Evolutionary conservation across 2,113 vertebrate species (phyloP).

Genomic region (Genyomyrus donnyi): DNA sequence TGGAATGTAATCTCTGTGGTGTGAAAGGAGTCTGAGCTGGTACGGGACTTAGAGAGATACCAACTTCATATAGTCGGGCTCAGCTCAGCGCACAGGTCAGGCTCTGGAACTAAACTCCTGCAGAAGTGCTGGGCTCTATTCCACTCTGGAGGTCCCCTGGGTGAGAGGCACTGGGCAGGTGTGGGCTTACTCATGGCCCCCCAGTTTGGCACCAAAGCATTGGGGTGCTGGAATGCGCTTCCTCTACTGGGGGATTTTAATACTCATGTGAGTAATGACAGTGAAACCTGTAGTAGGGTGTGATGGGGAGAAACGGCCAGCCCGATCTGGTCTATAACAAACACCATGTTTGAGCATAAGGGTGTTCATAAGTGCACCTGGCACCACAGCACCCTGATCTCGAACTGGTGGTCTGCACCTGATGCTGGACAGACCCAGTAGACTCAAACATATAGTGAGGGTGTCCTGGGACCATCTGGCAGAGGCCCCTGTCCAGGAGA

Average conservation of each 20-base stretch:
- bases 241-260: background rate
- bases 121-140: background rate
- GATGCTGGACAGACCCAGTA: background rate
- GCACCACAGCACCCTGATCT: background rate
- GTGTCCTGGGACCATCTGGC: background rate
- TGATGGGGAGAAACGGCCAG: background rate
- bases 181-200: background rate
- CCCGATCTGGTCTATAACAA: background rate
- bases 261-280: background rate
- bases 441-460: background rate
- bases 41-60: background rate
- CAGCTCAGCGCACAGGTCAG: background rate
- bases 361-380: background rate
- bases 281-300: background rate
- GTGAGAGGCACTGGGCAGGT: background rate
- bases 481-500: background rate
- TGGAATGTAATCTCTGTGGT: background rate
- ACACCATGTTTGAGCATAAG: background rate
- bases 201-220: background rate
- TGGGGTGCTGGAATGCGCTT: background rate
- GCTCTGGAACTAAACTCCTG: background rate
- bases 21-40: background rate
- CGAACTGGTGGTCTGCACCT: background rate
- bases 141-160: background rate
- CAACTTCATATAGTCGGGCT: background rate